A percentile compares a stretch with the other conserved stretches of the same genome.
Evolutionary conservation across 2,888 invertebrate genomes (phyloP).

Genomic region (Andrena marginata): DNA sequence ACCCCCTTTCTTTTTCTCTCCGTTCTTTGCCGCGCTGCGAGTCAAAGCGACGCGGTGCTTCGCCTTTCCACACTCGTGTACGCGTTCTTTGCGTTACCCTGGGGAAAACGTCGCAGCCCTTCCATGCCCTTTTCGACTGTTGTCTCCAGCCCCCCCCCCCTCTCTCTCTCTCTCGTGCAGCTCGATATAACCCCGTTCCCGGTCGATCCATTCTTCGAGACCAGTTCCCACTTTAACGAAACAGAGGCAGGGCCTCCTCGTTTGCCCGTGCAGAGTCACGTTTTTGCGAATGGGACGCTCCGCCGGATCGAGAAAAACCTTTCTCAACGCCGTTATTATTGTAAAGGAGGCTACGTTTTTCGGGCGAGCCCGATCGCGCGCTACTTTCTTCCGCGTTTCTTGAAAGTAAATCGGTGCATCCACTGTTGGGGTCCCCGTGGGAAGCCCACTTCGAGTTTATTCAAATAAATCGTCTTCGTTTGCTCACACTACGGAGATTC

Average conservation of each 20-base stretch:
- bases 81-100: conserved; percentile 37
- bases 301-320: conserved; percentile 9
- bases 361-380: conserved; percentile 17
- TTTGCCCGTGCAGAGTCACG: conserved; percentile 20
- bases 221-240: conserved; percentile 49
- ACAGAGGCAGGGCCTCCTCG: conserved; percentile 24
- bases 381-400: conserved; percentile 35
- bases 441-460: not conserved
- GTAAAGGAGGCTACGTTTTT: conserved; percentile 36
- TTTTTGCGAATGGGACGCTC: conserved; percentile 16
- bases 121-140: conserved; percentile 18
- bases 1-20: conserved; percentile 52
- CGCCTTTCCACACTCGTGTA: conserved; percentile 29
- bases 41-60: conserved; percentile 42
- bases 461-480: too few relatives aligned
- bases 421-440: not conserved
- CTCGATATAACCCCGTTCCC: conserved; percentile 59
- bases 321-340: not conserved
- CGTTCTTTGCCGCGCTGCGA: conserved; percentile 46
- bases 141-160: not conserved
- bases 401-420: not conserved
- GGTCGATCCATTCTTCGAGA: conserved; percentile 67
- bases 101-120: not conserved
- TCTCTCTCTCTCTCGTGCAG: not conserved
- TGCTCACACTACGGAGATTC: too few relatives aligned